Base-by-base conservation (phyloP, 2,888 invertebrate species). In the Serrognathus titanus region DNA sequence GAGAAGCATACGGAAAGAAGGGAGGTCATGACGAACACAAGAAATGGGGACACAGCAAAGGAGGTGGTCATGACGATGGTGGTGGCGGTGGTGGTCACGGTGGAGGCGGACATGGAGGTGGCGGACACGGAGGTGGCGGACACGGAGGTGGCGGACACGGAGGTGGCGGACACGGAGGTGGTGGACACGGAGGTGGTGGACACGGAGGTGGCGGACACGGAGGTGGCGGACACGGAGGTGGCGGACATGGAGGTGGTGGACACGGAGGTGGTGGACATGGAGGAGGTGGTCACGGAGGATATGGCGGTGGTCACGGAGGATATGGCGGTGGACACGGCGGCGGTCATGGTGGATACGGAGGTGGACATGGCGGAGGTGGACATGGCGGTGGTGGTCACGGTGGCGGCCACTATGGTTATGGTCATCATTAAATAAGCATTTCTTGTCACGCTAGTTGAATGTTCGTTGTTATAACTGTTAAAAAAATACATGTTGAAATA, bases 11-110 rank as follows among this genome's bases (percentile, higher is more conserved):
- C 67, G 90, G 85, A 63, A 89, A 92, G 79, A 92, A 89, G 10
- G 90, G 89, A 9, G 89, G 87, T 45, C 86, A 89, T 69, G 87
- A 88, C 59, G 87, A 88, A 65, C 88, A 90, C 75, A 91, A 91
- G 75, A 86, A 90, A 73, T 89, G 87, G 84, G 87, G 87, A 59
- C 86, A 83, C 71, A 24, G 24, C 37, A 45, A 40, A 13, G 48
- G 53, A 6, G 48, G 53, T 35, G 54, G 50, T 10, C 36, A 47
- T 1, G 20, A 41, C 5, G 41, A 36, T 16, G 53, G 49, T 13
- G 53, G 53, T 5, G 41, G 49, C 7, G 47, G 47, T 5, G 38
- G 51, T 1, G 52, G 60, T 16, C 55, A 58, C 9, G 54, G 56
- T 10, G 57, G 60, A 8, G 52, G 55, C 31, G 60, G 60, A 37